These are phyloP conservation scores for Smittia aterrima DNA, from an alignment of 2,888 invertebrate genomes.

Conservation along the genomic window DNA sequence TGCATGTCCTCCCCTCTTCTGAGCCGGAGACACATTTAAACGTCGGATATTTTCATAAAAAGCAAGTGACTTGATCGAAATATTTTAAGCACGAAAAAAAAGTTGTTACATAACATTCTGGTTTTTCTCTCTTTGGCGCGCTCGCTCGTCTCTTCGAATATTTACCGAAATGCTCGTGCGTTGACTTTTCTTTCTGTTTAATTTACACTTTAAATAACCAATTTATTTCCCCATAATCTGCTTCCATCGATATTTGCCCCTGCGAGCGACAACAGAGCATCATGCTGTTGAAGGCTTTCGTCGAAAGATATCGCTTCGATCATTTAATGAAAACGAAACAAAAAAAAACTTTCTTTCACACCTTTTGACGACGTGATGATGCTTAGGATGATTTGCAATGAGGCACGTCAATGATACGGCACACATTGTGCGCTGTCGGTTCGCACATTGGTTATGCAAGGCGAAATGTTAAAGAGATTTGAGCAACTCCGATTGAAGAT, in stretches of 20 bases:
- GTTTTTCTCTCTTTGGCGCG: conserved; percentile 22
- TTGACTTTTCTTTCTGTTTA: conserved; percentile 2
- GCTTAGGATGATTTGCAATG: neutral
- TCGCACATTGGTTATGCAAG: no score
- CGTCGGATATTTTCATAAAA: conserved; percentile 31
- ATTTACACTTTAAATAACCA: conserved; percentile 29
- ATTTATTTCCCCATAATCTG: conserved; percentile 6
- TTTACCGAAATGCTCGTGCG: neutral
- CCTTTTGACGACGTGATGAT: neutral
- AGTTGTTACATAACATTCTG: conserved; percentile 33
- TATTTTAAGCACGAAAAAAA: conserved; percentile 17
- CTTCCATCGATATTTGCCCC: neutral
- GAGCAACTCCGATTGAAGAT: no score
- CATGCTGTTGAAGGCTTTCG: no score
- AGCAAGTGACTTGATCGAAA: conserved; percentile 23
- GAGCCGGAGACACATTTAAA: neutral
- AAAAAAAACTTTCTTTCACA: conserved; percentile 14
- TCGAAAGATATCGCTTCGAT: neutral
- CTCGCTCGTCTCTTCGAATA: neutral
- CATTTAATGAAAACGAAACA: neutral
- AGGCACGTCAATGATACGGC: neutral
- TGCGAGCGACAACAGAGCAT: no score
- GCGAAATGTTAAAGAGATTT: no score
- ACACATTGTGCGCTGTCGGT: neutral
- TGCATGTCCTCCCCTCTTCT: neutral